Evolutionary conservation across 2,113 vertebrate species (phyloP), one percentile per base, ranked within the genome.

Genomic region (Promerops cafer): DNA sequence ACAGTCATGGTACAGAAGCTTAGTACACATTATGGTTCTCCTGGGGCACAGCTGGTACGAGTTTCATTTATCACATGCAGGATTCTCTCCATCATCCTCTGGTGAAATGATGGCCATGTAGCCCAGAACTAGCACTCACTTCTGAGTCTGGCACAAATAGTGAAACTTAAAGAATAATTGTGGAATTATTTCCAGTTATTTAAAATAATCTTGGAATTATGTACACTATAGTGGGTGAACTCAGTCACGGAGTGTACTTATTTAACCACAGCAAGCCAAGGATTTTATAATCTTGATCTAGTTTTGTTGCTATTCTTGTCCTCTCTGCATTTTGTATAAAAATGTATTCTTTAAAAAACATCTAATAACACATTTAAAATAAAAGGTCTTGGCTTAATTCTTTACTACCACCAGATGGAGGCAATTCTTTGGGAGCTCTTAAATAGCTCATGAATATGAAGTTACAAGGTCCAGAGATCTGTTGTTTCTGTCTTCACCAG

Each of bases 321-420:
- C 8, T 72, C 1, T 82, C 33, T 64, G 16, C 19, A 42, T 93
- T 79, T 80, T 53, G 10, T 59, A 53, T 85, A 78, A 79, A 95
- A 94, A 82, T 23, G 10, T 3, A 14, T 72, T 37, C 20, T 57
- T 83, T 82, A 39, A 64, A 78, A 68, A 44, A 4, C 16, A 30
- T 42, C 33, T 78, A 47, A 64, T 63, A 54, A 31, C 52, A 60
- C 8, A 23, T 60, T 65, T 76, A 26, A 76, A 65, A 37, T 57
- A 64, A 77, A 68, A 68, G 66, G 21, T 21, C 23, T 4, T 6
- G 14, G n/a, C 54, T 69, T 89, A 49, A 60, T 91, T 80, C 40
- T 78, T 93, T 57, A 40, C 71, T 93, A 45, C 64, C 71, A 83
- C 64, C 40, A 88, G 83, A 74, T 92, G 85, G 83, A 97, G 69